Base-by-base conservation (phyloP, 2,797 vertebrate genomes). In the Pangasius macronema region DNA sequence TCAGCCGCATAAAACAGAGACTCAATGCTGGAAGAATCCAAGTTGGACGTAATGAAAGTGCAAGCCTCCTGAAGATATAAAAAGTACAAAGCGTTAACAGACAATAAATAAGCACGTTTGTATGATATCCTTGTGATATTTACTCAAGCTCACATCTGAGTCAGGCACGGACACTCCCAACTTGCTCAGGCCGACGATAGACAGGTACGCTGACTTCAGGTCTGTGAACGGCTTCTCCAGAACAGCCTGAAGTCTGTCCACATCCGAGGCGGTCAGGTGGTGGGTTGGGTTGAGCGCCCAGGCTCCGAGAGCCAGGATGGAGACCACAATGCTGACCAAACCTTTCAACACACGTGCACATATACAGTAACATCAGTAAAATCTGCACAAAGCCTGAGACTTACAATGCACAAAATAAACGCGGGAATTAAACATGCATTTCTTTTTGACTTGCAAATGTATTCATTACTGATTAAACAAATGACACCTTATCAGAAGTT, bases 1-100 rank as follows among this genome's bases (percentile, higher is more conserved):
- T 98, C 97, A 30, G 97, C 96, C 11, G 97, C 97, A 14, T 98
- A 99, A 93, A 99, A 99, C 33, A 99, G 93, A 0, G 98, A 98
- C 91, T 99, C 97, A 4, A 99, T 91, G 1, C 94, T 98, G 22
- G 92, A 95, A 70, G 96, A 93, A 82, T 99, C 98, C 3, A 98
- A 92, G 0, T 97, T 97, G 65, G 97, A 96, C 88, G 97, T 98
- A 86, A 99, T 92, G 89, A 98, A 99, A 72, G 91, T 95, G 88
- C 99, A 99, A 0, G 97, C 96, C 65, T 95, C 96, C 99, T 99
- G 87, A 1, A 86, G 70, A 81, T 59, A 82, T 11, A 39, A 70
- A 14, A 76, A 24, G 2, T 0, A 67, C 14, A n/a, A 33, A 51
- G 9, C 42, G 7, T 72, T 33, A 70, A 33, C 51, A 65, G n/a